A percentile compares a stretch with the other conserved stretches of the same genome.
Evolutionary conservation across 2,888 invertebrate species (phyloP).

Genomic region (Ophion costatus): DNA sequence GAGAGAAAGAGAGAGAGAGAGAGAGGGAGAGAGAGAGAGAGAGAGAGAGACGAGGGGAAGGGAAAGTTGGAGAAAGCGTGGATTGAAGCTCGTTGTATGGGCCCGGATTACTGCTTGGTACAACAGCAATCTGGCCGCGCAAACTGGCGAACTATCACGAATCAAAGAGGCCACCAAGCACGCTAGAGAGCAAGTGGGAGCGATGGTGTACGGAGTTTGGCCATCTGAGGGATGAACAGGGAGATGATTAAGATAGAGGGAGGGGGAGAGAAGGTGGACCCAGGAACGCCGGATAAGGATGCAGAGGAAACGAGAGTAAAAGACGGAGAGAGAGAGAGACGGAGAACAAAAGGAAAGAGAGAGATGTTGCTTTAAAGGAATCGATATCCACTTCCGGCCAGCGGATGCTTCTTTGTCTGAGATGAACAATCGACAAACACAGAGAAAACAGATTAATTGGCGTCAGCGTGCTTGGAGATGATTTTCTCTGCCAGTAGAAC

Average conservation of each 20-base stretch:
- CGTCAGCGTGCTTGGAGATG: constrained; percentile 9
- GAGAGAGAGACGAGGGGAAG: constrained; percentile 21
- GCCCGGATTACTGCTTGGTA: constrained; percentile 72
- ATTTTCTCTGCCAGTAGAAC: constrained; percentile 17
- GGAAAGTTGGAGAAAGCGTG: constrained; percentile 53
- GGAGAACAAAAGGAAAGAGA: not conserved
- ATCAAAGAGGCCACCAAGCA: constrained; percentile 65
- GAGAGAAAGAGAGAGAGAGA: not conserved
- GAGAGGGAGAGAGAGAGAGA: constrained; percentile 35
- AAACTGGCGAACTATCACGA: constrained; percentile 70
- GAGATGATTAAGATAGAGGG: constrained; percentile 35
- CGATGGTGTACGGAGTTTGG: constrained; percentile 20
- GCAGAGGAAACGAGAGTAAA: not conserved
- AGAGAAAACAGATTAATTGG: constrained; percentile 47
- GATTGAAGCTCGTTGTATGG: constrained; percentile 74
- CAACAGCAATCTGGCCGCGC: constrained; percentile 71
- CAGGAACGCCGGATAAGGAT: not conserved
- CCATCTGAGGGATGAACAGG: constrained; percentile 30
- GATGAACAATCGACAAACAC: constrained; percentile 36
- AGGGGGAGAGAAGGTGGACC: constrained; percentile 10
- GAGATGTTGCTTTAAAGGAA: constrained; percentile 40
- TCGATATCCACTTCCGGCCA: constrained; percentile 60
- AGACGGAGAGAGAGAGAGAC: not conserved
- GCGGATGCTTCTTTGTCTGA: constrained; percentile 51
- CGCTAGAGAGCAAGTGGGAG: constrained; percentile 40